Base-by-base conservation (phyloP, 1,140 invertebrate species). In the Brachionus rotundiformis region DNA sequence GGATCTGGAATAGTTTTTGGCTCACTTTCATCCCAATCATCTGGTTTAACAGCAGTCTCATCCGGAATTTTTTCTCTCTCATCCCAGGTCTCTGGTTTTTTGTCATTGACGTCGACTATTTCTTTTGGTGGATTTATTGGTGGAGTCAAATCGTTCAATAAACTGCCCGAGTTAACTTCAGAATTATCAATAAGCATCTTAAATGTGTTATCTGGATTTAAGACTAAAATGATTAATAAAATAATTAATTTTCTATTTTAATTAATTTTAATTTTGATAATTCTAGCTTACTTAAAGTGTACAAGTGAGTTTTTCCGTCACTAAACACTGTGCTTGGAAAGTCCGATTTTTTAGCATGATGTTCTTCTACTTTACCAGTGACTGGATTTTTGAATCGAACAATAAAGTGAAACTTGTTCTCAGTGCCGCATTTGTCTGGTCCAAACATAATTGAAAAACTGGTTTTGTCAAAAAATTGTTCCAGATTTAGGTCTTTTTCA, bases 401-500 rank as follows among this genome's bases (percentile, higher is more conserved):
- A 86, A 99, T 99, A 87, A 99, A 98, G 88, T 98, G 97, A 68
- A 98, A 89, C 91, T 98, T 98, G 84, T 93, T 91, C 88, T 96
- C 94, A 85, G 93, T 94, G 80, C 96, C 96, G 89, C 97, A 99
- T 88, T 98, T 99, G 89, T 99, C 97, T 10, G 97, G 97, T 1
- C 96, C 97, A 90, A 99, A 99, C 97, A 99, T 99, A 84, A 98
- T 95, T 2, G 94, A 94, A 87, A 98, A 98, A 0, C 95, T 93
- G 8, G 96, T 96, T 89, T 97, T 96, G 89, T 99, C 95, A 87
- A 95, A 91, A 87, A 98, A 96, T 83, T 92, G 89, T 79, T 91
- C 92, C 33, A 19, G 91, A 87, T 47, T 91, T 90, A 54, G 91
- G n/a, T 82, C 25, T 44, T 36, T 19, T 29, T 75, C 90, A 39